Percentiles rank a stretch among this genome's conserved stretches.
Conservation (phyloP, 2,797 vertebrate genomes). For the Benthosema pterotum region DNA sequence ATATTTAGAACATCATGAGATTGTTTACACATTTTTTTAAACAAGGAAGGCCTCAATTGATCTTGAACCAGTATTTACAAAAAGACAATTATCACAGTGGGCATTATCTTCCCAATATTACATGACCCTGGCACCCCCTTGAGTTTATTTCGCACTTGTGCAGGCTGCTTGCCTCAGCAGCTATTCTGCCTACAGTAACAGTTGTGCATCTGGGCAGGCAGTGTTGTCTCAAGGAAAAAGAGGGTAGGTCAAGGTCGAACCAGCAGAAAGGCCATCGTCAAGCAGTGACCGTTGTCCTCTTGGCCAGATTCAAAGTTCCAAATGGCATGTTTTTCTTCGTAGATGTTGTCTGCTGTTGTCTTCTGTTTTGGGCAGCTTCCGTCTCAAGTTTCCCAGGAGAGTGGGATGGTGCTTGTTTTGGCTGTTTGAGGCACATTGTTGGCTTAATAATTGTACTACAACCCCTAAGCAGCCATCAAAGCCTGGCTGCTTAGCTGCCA, state of each 20-base stretch:
- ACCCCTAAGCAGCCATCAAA: too few relatives aligned
- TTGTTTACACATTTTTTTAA: background rate
- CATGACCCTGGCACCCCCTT: slow-evolving; percentile 42
- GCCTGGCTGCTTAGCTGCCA: background rate
- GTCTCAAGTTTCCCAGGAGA: background rate
- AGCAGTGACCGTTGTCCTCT: slow-evolving; percentile 58
- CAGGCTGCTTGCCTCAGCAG: slow-evolving; percentile 53
- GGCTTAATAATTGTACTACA: background rate
- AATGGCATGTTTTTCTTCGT: slow-evolving; percentile 12
- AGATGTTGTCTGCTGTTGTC: slow-evolving; percentile 6
- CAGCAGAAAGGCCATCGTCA: slow-evolving; percentile 61
- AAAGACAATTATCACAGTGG: slow-evolving; percentile 10
- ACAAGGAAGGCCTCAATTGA: background rate
- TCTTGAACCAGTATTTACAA: slow-evolving; percentile 11
- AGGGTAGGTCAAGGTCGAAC: slow-evolving; percentile 60
- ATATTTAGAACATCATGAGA: too few relatives aligned
- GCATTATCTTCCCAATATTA: background rate
- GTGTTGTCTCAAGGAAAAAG: slow-evolving; percentile 53
- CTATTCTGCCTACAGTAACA: slow-evolving; percentile 66
- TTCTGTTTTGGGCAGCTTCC: slow-evolving; percentile 15
- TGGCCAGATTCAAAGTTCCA: slow-evolving; percentile 46
- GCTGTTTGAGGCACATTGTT: background rate
- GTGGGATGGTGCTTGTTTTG: slow-evolving; percentile 2
- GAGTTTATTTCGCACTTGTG: slow-evolving; percentile 31
- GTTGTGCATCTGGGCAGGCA: slow-evolving; percentile 72